Percentiles rank a stretch among this genome's conserved stretches.
phyloP scores from a whole-genome alignment of 2,113 vertebrate species.

The Eidolon helvum region DNA sequence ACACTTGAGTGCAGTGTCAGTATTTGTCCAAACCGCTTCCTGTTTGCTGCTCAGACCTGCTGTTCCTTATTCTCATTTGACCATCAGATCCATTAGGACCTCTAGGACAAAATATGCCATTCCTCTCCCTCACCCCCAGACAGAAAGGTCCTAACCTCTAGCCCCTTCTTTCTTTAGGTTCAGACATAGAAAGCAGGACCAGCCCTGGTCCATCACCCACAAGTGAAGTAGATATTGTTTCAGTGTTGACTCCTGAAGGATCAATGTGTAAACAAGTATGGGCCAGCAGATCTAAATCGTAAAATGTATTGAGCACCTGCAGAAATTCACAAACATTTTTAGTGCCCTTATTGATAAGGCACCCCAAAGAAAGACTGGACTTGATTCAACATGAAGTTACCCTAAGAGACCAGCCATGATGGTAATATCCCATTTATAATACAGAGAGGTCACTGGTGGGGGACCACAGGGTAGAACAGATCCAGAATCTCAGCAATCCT shows the following conservation, averaged over 20 bases:
- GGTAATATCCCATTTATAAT: neutral
- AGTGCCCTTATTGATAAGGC: neutral
- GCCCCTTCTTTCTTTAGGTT: neutral
- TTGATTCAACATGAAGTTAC: neutral
- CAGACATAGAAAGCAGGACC: neutral
- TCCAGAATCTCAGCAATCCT: neutral
- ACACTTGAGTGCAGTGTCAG: neutral
- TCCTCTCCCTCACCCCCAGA: neutral
- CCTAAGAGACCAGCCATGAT: neutral
- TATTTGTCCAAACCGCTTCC: neutral
- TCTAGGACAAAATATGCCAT: neutral
- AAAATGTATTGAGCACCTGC: neutral
- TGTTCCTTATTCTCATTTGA: neutral
- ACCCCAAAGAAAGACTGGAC: neutral
- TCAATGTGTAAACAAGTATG: neutral
- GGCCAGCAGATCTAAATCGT: neutral
- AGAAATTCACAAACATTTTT: neutral
- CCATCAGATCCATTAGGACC: neutral
- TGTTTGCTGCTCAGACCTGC: neutral
- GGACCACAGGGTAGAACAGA: neutral
- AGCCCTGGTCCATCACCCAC: neutral
- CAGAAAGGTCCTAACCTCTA: neutral
- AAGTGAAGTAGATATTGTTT: neutral
- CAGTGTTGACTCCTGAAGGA: neutral
- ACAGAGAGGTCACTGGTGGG: neutral